Conservation (phyloP, 2,888 invertebrate species). For the Crioceris asparagi region DNA sequence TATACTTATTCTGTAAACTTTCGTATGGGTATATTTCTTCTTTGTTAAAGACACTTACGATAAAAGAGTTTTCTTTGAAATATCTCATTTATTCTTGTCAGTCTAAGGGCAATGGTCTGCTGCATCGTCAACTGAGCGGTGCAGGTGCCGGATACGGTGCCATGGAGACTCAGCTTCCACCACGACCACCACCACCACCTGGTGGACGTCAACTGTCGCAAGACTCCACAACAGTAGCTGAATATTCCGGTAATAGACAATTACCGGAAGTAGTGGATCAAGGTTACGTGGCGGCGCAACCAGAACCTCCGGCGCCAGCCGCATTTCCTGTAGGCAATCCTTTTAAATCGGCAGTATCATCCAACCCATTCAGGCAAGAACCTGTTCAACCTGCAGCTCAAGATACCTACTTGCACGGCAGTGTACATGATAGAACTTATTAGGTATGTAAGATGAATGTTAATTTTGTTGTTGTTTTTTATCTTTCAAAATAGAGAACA, state of each 20-base stretch:
- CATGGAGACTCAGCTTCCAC: constrained; percentile 38
- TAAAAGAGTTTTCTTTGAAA: too few species aligned
- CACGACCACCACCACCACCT: constrained; percentile 18
- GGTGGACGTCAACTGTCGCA: constrained; percentile 15
- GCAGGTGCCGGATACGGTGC: constrained; percentile 45
- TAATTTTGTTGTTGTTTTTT: not conserved
- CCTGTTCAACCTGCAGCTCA: constrained; percentile 52
- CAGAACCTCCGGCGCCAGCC: not conserved
- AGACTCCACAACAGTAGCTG: too few species aligned
- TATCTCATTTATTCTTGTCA: too few species aligned
- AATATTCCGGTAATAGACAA: too few species aligned
- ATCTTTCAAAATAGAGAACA: too few species aligned
- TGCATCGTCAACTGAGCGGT: constrained; percentile 32
- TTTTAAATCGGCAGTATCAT: constrained; percentile 12
- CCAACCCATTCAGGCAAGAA: constrained; percentile 36
- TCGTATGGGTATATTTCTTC: too few species aligned
- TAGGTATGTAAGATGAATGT: constrained; percentile 20
- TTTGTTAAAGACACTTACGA: too few species aligned
- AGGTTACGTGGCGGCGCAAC: not conserved
- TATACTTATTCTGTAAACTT: too few species aligned
- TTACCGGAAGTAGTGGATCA: too few species aligned
- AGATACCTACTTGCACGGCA: constrained; percentile 46
- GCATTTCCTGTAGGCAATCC: not conserved
- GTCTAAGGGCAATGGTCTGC: constrained; percentile 23
- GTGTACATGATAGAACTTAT: constrained; percentile 40